Evolutionary conservation across 1,140 invertebrate genomes (phyloP).

Genomic region (Heliconius hermathena): DNA sequence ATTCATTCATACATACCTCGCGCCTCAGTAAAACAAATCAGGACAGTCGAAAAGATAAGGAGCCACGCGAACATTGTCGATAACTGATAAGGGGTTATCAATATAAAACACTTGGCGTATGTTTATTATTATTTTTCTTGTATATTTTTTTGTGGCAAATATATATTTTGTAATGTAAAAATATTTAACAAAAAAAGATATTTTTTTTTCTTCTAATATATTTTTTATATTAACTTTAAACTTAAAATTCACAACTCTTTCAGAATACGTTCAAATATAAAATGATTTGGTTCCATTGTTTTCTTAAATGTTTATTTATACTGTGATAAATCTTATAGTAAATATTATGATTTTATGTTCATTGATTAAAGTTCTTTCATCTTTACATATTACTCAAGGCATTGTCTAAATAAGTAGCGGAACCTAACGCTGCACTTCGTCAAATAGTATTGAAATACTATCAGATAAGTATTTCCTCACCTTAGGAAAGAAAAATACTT

Average conservation of each 20-base stretch:
- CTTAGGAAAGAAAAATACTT: too few species aligned
- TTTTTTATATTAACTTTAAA: background rate
- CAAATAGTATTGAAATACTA: background rate
- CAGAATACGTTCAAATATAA: background rate
- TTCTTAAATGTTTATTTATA: background rate
- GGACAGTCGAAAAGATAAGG: background rate
- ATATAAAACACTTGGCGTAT: background rate
- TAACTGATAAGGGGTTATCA: constrained; percentile 24
- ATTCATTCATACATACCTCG: constrained; percentile 1
- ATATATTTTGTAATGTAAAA: background rate
- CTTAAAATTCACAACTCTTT: background rate
- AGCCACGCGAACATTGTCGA: constrained; percentile 17
- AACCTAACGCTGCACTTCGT: background rate
- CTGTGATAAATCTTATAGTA: background rate
- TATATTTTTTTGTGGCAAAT: background rate
- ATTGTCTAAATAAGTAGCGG: background rate
- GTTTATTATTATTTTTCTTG: background rate
- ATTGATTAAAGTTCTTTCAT: background rate
- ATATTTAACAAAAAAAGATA: too few species aligned
- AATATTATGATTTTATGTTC: background rate
- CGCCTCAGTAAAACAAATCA: constrained; percentile 19
- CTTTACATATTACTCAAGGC: background rate
- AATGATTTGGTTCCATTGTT: background rate
- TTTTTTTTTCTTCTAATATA: background rate
- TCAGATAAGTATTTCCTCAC: too few species aligned